Evolutionary conservation across 2,888 invertebrate genomes (phyloP).

Genomic region (Athalia circularis): DNA sequence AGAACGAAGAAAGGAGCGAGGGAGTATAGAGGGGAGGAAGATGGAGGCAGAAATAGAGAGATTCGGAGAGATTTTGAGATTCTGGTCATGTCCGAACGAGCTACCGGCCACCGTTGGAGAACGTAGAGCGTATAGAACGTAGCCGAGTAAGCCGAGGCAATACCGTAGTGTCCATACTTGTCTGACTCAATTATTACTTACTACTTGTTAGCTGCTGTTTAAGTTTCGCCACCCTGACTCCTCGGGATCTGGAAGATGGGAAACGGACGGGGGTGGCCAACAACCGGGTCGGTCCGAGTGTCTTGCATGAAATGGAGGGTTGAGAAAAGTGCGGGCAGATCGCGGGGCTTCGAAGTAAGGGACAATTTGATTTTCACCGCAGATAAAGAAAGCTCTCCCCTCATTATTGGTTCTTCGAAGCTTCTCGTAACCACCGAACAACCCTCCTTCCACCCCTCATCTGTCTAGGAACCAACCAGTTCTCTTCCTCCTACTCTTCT

Average conservation of each 20-base stretch:
- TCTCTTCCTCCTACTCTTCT: background rate
- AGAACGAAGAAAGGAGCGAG: background rate
- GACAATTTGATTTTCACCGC: conserved; percentile 48
- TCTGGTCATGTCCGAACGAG: conserved; percentile 21
- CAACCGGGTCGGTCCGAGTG: background rate
- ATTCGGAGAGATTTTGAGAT: background rate
- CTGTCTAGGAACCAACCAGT: background rate
- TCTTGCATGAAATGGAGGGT: background rate
- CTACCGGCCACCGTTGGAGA: too few relatives aligned
- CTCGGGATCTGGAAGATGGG: background rate
- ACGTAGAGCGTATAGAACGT: background rate
- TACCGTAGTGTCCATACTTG: conserved; percentile 54
- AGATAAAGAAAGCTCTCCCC: conserved; percentile 46
- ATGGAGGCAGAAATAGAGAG: background rate
- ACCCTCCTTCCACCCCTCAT: background rate
- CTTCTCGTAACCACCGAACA: conserved; percentile 27
- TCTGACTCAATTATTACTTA: conserved; percentile 68
- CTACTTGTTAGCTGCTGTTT: conserved; percentile 66
- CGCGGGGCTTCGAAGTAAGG: conserved; percentile 14
- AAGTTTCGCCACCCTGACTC: conserved; percentile 57
- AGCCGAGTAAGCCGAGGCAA: background rate
- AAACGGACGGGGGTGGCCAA: too few relatives aligned
- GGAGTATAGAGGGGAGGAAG: background rate
- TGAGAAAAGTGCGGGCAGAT: conserved; percentile 22
- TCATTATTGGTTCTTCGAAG: conserved; percentile 41